Conservation (phyloP, 2,888 invertebrate genomes). For the Steinernema scapterisci region DNA sequence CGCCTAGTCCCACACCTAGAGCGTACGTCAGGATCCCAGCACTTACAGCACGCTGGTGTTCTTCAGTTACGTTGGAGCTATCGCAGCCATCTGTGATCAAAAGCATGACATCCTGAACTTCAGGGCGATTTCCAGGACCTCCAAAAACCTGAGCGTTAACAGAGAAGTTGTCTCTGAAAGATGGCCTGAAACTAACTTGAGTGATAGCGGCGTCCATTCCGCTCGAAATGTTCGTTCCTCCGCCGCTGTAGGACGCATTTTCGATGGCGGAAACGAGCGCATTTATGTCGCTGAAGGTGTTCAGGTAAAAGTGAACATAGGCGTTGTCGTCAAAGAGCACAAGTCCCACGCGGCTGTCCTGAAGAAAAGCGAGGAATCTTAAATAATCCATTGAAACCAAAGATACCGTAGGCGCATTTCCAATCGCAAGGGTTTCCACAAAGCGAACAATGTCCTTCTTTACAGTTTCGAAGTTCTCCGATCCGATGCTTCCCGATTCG, state of each 20-base stretch:
- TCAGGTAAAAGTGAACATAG: neutral
- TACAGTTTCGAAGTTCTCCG: neutral
- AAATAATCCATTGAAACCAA: no score
- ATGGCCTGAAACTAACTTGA: neutral
- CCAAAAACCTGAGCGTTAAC: neutral
- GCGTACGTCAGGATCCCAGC: neutral
- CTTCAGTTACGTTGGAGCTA: neutral
- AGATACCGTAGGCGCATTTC: neutral
- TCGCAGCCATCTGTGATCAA: neutral
- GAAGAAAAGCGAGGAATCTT: neutral
- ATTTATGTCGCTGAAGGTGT: neutral
- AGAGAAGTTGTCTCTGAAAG: neutral
- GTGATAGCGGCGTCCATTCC: neutral
- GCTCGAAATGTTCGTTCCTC: neutral
- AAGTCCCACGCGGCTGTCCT: constrained; percentile 7
- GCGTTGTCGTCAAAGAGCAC: neutral
- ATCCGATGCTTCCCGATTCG: neutral
- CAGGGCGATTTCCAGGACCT: neutral
- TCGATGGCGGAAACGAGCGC: neutral
- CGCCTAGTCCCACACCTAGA: neutral
- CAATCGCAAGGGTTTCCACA: neutral
- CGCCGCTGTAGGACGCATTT: neutral
- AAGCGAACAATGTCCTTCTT: neutral
- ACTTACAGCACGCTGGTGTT: neutral
- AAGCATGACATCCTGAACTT: neutral